Evolutionary conservation across 2,113 vertebrate species (phyloP), one percentile per base, ranked within the genome.

Genomic region (Tamias sibiricus): DNA sequence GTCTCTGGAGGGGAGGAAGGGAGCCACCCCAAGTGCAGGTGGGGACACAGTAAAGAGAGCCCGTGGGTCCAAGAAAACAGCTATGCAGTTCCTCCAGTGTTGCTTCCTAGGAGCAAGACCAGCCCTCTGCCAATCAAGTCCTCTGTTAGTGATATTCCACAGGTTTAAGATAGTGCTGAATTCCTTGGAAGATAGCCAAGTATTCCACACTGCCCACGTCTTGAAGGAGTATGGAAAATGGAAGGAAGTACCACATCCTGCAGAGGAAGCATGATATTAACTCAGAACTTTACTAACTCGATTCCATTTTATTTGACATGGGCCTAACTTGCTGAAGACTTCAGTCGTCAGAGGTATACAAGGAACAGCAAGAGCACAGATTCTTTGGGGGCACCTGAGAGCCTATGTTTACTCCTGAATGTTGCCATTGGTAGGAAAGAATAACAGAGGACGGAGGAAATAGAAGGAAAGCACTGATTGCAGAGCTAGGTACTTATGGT

Each of bases 261-360:
- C n/a, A 49, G 42, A 37, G 62, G 57, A 76, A 96, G 66, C 16
- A 52, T 47, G 85, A 1, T 14, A 30, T 59, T 90, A 66, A 87
- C 24, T 91, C 64, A 93, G 76, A 92, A 80, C 54, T 82, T 59
- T 75, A 64, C 42, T 37, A 7, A 75, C n/a, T n/a, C n/a, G n/a
- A 54, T 84, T 90, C 52, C 62, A 64, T 90, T 59, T 35, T 74
- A 54, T 62, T 64, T 52, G 24, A 82, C 2, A 1, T 49, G 6
- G 11, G 71, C 47, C 32, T 52, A 72, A 85, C 22, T 57, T 80
- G 49, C n/a, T n/a, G n/a, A n/a, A n/a, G n/a, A n/a, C n/a, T n/a
- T 12, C n/a, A 87, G 30, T 26, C 49, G 91, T 66, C n/a, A 64
- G 17, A 76, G 80, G 16, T 35, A 22, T 49, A 47, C 42, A 79